Percentiles rank a stretch among this genome's conserved stretches.
Evolutionary conservation across 2,113 vertebrate species (phyloP).

Genomic region (Anthoscopus minutus): DNA sequence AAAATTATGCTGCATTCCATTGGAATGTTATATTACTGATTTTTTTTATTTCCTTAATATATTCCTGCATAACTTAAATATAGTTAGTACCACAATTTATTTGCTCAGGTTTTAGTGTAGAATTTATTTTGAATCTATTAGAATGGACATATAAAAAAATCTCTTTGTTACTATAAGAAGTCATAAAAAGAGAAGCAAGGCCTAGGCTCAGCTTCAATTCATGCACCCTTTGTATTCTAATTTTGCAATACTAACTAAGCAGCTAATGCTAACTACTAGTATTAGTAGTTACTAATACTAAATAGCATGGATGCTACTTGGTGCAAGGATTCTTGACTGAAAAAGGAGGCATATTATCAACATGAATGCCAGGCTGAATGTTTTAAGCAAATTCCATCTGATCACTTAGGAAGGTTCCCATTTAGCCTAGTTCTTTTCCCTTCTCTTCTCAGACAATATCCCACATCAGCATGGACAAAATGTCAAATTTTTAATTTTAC

Average conservation of each 20-base stretch:
- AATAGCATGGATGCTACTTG: background rate
- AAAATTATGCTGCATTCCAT: background rate
- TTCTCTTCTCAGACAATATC: background rate
- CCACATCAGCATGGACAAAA: background rate
- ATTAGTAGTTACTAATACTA: background rate
- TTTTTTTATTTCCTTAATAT: background rate
- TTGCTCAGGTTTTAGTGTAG: background rate
- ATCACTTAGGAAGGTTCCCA: background rate
- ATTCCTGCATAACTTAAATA: background rate
- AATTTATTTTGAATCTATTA: background rate
- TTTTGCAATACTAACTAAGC: background rate
- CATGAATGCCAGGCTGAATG: rapidly evolving
- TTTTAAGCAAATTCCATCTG: background rate
- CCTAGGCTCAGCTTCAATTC: background rate
- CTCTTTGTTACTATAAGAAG: background rate
- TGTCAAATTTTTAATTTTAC: background rate
- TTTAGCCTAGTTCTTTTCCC: background rate
- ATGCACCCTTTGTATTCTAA: background rate
- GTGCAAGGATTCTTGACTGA: background rate
- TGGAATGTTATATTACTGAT: background rate
- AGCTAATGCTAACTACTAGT: background rate
- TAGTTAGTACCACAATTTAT: background rate
- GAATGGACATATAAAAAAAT: background rate
- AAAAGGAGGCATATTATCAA: background rate
- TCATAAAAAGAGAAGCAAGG: background rate